Conservation (phyloP, 2,888 invertebrate genomes). For the Mycogona germanica region DNA sequence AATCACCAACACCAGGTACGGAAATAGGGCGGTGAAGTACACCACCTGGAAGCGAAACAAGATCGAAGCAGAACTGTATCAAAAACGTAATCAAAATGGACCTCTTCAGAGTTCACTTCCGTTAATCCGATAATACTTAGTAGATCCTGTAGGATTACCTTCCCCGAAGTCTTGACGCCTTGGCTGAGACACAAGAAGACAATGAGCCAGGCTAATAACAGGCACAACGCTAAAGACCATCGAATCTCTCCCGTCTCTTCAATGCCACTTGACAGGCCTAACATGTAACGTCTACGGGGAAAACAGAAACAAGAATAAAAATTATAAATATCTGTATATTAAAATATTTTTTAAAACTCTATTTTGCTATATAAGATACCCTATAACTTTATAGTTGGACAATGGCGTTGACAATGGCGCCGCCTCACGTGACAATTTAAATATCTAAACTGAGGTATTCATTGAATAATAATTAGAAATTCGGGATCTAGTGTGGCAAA, state of each 20-base stretch:
- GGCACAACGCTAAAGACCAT: constrained; percentile 55
- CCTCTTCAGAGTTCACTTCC: background rate
- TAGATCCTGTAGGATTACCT: constrained; percentile 37
- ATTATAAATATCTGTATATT: background rate
- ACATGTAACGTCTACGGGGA: constrained; percentile 41
- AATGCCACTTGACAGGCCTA: constrained; percentile 57
- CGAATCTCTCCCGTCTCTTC: constrained; percentile 30
- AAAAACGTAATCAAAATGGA: background rate
- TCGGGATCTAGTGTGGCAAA: no score
- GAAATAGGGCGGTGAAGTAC: constrained; percentile 61
- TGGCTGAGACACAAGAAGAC: constrained; percentile 65
- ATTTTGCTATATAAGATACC: no score
- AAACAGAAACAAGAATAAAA: constrained; percentile 2
- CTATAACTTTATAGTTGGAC: no score
- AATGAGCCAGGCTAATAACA: constrained; percentile 63
- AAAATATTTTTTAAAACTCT: background rate
- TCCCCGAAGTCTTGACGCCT: constrained; percentile 66
- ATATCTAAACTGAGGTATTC: no score
- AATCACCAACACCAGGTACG: constrained; percentile 59
- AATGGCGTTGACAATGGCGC: no score
- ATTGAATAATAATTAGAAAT: no score
- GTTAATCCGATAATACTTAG: no score
- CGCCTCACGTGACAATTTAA: no score
- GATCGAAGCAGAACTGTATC: background rate
- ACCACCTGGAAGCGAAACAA: constrained; percentile 43